A percentile compares a stretch with the other conserved stretches of the same genome.
phyloP scores from a whole-genome alignment of 2,888 invertebrate species.

The Zhuqinia jingwanae region DNA sequence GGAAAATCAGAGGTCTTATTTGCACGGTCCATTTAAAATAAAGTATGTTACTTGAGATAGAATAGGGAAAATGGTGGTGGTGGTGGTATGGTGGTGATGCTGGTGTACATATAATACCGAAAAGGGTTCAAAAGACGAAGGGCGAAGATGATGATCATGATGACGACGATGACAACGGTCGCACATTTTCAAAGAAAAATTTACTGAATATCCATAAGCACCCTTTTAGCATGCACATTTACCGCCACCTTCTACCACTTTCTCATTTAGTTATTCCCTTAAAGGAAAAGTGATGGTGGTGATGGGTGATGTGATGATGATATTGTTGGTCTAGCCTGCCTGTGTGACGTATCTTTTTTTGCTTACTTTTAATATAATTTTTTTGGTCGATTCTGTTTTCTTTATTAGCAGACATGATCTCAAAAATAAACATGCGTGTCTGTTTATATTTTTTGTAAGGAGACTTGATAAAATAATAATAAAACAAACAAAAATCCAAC shows the following conservation, averaged over 20 bases:
- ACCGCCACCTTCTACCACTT: not conserved
- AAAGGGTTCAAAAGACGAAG: not conserved
- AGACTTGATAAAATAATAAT: not conserved
- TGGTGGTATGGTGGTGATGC: not conserved
- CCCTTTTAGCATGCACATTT: constrained; percentile 33
- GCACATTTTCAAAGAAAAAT: constrained; percentile 32
- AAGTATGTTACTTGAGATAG: constrained; percentile 6
- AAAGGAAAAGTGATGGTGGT: not conserved
- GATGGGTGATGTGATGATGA: not conserved
- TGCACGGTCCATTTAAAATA: constrained; percentile 48
- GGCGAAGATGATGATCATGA: not conserved
- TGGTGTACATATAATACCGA: too few relatives aligned
- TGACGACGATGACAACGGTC: not conserved
- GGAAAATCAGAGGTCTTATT: constrained; percentile 53
- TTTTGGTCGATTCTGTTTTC: too few relatives aligned
- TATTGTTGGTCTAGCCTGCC: too few relatives aligned
- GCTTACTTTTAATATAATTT: too few relatives aligned
- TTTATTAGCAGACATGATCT: too few relatives aligned
- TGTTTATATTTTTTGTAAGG: not conserved
- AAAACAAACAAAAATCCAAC: not conserved
- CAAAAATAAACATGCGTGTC: too few relatives aligned
- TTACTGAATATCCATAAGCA: constrained; percentile 55
- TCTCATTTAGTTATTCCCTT: not conserved
- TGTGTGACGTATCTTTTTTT: too few relatives aligned
- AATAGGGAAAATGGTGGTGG: constrained; percentile 1